Percentiles rank a stretch among this genome's conserved stretches.
Evolutionary conservation across 2,797 vertebrate genomes (phyloP).

Genomic region (Oceanodroma leucorhoa): DNA sequence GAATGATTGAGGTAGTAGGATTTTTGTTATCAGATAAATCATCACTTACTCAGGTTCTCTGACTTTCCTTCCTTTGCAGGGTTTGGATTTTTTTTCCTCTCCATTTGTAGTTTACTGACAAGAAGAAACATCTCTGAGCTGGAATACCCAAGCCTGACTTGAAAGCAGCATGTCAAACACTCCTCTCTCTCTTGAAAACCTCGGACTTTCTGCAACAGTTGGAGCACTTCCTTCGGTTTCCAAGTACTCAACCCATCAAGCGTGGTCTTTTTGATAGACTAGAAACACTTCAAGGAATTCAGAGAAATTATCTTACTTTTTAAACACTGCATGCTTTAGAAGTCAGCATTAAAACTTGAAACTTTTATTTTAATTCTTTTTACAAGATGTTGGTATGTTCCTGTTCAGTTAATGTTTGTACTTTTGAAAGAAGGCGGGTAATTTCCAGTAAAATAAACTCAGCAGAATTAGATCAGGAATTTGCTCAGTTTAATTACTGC

Average conservation of each 20-base stretch:
- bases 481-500: neutral
- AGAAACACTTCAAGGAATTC: neutral
- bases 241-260: neutral
- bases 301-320: neutral
- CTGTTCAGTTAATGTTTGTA: neutral
- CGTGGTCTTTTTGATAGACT: neutral
- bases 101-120: slow-evolving; percentile 38
- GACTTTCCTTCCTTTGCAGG: neutral
- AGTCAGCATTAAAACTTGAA: neutral
- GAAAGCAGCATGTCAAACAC: neutral
- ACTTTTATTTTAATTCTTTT: neutral
- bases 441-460: neutral
- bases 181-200: neutral
- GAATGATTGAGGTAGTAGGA: neutral
- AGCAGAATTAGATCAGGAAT: neutral
- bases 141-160: neutral
- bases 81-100: neutral
- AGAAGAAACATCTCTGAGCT: neutral
- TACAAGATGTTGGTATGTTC: neutral
- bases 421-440: neutral
- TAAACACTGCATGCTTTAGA: neutral
- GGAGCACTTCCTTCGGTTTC: neutral
- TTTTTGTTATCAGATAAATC: slow-evolving; percentile 43
- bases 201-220: neutral
- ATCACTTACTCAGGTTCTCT: neutral